Evolutionary conservation across 2,113 vertebrate species (phyloP).

Genomic region (Heterotilapia buettikoferi): DNA sequence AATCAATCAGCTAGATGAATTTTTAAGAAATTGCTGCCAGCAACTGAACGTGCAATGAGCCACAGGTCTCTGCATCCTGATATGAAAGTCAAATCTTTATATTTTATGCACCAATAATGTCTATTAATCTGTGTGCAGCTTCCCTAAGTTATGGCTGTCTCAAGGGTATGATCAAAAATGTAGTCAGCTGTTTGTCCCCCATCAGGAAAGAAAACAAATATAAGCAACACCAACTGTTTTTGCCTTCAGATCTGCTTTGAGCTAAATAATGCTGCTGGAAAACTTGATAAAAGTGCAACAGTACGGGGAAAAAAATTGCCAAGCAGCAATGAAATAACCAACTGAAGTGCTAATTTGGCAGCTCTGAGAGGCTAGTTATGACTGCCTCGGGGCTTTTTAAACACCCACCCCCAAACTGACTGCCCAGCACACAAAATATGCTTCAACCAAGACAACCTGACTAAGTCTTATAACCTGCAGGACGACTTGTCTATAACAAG

Average conservation of each 20-base stretch:
- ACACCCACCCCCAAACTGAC: neutral
- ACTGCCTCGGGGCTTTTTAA: neutral
- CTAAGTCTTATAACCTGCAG: neutral
- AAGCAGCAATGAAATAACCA: neutral
- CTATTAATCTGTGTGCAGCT: neutral
- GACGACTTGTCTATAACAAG: neutral
- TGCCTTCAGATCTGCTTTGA: neutral
- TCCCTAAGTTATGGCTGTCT: neutral
- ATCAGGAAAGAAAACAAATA: neutral
- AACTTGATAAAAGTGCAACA: neutral
- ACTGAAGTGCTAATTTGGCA: neutral
- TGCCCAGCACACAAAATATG: neutral
- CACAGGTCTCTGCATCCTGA: neutral
- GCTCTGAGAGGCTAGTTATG: neutral
- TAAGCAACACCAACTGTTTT: neutral
- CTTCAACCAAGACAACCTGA: neutral
- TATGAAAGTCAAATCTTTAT: neutral
- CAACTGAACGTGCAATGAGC: neutral
- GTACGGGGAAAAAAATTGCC: fast-evolving
- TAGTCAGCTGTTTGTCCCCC: neutral
- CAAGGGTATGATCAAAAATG: neutral
- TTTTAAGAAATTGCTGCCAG: neutral
- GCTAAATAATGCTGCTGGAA: neutral
- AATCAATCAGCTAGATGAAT: neutral
- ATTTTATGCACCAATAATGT: neutral